A percentile compares a stretch with the other conserved stretches of the same genome.
Conservation (phyloP, 1,140 invertebrate genomes). For the Caenorhabditis brenneri region DNA sequence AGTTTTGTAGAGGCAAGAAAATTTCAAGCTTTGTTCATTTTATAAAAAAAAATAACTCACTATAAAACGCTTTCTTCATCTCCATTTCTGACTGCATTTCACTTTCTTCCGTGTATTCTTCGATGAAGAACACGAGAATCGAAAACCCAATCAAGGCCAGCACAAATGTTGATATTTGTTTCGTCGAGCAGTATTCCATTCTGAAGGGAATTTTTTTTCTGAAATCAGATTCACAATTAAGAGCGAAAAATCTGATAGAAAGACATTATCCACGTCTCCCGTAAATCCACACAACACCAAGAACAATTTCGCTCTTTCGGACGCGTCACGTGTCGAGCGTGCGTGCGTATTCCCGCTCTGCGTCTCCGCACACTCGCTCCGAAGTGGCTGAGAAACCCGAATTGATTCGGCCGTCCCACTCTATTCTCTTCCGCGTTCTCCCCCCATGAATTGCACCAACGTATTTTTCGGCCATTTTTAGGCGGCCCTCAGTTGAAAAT, state of each 20-base stretch:
- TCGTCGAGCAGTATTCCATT: constrained; percentile 8
- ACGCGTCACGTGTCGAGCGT: neutral
- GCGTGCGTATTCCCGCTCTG: neutral
- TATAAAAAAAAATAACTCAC: too few species aligned
- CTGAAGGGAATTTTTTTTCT: neutral
- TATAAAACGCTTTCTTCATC: neutral
- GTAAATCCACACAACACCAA: neutral
- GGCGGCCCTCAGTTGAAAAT: neutral
- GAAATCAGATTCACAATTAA: too few species aligned
- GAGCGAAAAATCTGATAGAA: neutral
- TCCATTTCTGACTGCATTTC: neutral
- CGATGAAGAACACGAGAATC: constrained; percentile 31
- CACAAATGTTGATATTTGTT: constrained; percentile 10
- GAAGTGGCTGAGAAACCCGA: constrained; percentile 6
- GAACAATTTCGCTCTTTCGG: too few species aligned
- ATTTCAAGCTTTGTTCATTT: too few species aligned
- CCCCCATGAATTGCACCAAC: too few species aligned
- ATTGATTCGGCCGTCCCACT: constrained; percentile 23
- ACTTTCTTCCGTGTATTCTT: constrained; percentile 29
- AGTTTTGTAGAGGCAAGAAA: too few species aligned
- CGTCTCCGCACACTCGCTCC: neutral
- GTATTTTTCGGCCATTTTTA: constrained; percentile 34
- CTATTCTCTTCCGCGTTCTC: neutral
- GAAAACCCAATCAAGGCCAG: constrained; percentile 7
- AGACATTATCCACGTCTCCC: neutral